These are phyloP conservation scores for Aphis gossypii DNA, from an alignment of 1,140 invertebrate species.

Conservation along the genomic window DNA sequence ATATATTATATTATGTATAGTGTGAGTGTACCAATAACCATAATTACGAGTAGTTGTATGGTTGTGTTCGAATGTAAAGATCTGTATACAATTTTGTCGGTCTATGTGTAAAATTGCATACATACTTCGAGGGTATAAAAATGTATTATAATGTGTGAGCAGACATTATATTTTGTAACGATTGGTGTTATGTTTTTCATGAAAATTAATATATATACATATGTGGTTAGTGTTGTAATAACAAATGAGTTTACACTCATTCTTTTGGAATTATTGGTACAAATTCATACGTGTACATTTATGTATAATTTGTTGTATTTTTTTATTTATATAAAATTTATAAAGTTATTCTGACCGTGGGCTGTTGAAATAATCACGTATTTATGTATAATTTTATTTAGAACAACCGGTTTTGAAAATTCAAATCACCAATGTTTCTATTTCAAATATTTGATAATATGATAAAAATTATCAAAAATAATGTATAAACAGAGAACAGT, in stretches of 20 bases:
- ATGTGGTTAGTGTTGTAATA: not conserved
- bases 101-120: not conserved
- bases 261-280: not conserved
- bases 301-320: not conserved
- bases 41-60: not conserved
- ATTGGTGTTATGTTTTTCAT: not conserved
- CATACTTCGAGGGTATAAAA: not conserved
- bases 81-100: not conserved
- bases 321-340: not conserved
- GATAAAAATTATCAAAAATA: not conserved
- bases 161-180: not conserved
- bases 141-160: not conserved
- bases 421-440: not conserved
- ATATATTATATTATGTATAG: not conserved
- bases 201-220: not conserved
- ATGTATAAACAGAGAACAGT: not conserved
- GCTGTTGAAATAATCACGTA: conserved; percentile 17
- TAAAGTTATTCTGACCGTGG: not conserved
- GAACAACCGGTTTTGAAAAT: conserved; percentile 19
- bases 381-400: not conserved
- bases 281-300: not conserved
- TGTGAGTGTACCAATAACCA: not conserved
- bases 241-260: not conserved
- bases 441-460: not conserved
- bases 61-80: not conserved